These are phyloP conservation scores for Battus philenor DNA, from an alignment of 1,140 invertebrate species.

Conservation along the genomic window DNA sequence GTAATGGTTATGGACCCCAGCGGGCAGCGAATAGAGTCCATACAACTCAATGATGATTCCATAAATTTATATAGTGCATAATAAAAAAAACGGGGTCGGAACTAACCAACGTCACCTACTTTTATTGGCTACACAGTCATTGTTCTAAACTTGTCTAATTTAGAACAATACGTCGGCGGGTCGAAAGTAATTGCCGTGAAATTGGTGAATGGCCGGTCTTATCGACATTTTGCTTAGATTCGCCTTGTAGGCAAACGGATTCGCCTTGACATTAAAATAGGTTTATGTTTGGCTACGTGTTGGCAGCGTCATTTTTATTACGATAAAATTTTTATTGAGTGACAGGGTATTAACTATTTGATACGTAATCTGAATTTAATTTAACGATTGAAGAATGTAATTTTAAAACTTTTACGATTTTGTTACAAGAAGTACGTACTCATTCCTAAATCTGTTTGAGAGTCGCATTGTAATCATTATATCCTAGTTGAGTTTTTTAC, in stretches of 20 bases:
- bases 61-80: slow-evolving; percentile 73
- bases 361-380: neutral
- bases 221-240: slow-evolving; percentile 35
- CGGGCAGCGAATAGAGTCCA: slow-evolving; percentile 61
- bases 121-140: slow-evolving; percentile 60
- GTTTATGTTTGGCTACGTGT: neutral
- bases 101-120: slow-evolving; percentile 60
- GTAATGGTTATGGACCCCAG: slow-evolving; percentile 65
- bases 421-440: no score
- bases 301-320: neutral
- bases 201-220: slow-evolving; percentile 45
- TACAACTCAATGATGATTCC: slow-evolving; percentile 72
- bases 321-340: neutral
- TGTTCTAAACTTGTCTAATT: slow-evolving; percentile 28
- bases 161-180: slow-evolving; percentile 32
- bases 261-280: slow-evolving; percentile 49
- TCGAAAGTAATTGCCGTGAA: slow-evolving; percentile 47
- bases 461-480: no score
- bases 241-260: slow-evolving; percentile 35
- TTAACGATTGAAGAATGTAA: no score
- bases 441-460: no score
- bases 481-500: no score
- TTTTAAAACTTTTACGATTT: no score
- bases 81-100: slow-evolving; percentile 66
- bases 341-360: neutral